Base-by-base conservation (phyloP, 2,113 vertebrate genomes). In the Nibea albiflora region DNA sequence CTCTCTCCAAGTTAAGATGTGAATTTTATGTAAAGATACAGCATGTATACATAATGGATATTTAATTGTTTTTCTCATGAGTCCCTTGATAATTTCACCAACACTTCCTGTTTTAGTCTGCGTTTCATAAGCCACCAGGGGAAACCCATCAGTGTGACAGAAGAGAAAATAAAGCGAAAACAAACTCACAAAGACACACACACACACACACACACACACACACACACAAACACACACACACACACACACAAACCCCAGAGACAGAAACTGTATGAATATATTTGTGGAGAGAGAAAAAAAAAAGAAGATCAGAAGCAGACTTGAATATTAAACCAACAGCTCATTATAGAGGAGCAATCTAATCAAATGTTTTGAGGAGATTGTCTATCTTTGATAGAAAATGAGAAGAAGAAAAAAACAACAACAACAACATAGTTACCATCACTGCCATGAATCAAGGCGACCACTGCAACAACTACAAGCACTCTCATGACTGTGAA, bases 341-440 rank as follows among this genome's bases (percentile, higher is more conserved):
- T 63, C 31, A 72, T 60, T 24, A 67, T 28, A 46, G 9, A 69
- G 12, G 5, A 76, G 20, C 4, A 66, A 80, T 52, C 70, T 1
- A 62, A 71, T 42, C 35, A 24, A 57, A 39, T 19, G 20, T 10
- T 71, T 42, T 57, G 1, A 35, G 6, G 20, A 12, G 10, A 58
- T 5, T 68, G 52, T 47, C n/a, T n/a, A n/a, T n/a, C 24, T 57
- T 24, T 35, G 63, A 53, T 4, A 22, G 20, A 44, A 3, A 9
- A 42, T 39, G 16, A 73, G 44, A 61, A 57, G 17, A 62, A 28
- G 31, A 31, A 14, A 5, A 35, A 35, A 26, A 26, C 24, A 26
- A 26, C 24, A n/a, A n/a, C 12, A 60, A 57, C 52, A 50, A 47
- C 28, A 91, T 93, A 94, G 91, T 94, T 94, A 95, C 95, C 94